Conservation (phyloP, 2,797 vertebrate genomes). For the Sebastiscus albofasciatus region DNA sequence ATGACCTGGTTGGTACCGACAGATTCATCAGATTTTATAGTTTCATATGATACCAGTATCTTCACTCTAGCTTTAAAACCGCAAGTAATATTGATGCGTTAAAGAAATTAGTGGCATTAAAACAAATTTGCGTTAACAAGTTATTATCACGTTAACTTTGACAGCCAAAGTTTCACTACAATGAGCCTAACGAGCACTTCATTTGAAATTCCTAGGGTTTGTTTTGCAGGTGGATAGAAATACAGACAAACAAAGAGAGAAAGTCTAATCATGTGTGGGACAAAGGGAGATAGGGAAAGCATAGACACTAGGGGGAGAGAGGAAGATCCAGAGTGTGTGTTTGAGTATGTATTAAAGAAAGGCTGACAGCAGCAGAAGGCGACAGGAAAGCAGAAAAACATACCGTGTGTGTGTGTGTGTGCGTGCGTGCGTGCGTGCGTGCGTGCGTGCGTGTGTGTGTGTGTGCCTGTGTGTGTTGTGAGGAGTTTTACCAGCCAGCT, state of each 20-base stretch:
- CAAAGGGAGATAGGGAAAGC: not conserved
- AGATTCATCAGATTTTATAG: too few species aligned
- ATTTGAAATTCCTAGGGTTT: not conserved
- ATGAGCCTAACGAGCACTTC: not conserved
- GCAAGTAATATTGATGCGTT: too few species aligned
- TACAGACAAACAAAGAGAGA: not conserved
- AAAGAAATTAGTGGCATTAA: too few species aligned
- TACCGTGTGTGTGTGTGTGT: not conserved
- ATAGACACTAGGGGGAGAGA: not conserved
- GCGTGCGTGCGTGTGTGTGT: not conserved
- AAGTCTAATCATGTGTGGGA: not conserved
- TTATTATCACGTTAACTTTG: too few species aligned
- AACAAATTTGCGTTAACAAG: too few species aligned
- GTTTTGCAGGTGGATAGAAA: not conserved
- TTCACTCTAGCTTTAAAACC: too few species aligned
- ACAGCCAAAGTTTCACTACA: too few species aligned
- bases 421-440: not conserved
- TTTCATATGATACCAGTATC: too few species aligned
- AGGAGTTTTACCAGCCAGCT: constrained; percentile 41
- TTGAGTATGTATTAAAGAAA: not conserved
- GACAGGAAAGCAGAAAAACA: not conserved
- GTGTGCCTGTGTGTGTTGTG: not conserved
- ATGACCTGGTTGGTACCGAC: too few species aligned
- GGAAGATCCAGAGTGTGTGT: not conserved
- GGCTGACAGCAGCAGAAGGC: constrained; percentile 26